These are phyloP conservation scores for Stomatorhinus ivindoensis DNA, from an alignment of 2,113 vertebrate genomes.

Conservation along the genomic window DNA sequence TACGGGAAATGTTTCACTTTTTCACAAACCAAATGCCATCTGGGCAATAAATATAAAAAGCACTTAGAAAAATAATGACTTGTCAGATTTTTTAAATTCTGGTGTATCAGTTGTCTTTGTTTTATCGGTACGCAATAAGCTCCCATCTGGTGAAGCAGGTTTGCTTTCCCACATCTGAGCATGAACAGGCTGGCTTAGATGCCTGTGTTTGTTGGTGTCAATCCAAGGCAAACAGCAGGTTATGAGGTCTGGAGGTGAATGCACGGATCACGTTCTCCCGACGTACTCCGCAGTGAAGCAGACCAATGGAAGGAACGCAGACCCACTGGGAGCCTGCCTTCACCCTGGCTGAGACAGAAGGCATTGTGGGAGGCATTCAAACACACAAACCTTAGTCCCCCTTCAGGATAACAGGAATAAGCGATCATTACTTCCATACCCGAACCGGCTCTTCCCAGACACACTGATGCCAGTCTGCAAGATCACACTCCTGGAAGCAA, in stretches of 20 bases:
- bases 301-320: background rate
- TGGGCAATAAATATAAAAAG: background rate
- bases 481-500: background rate
- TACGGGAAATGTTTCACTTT: background rate
- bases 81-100: background rate
- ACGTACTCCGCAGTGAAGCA: background rate
- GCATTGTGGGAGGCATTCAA: background rate
- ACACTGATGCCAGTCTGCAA: background rate
- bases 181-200: conserved; percentile 23
- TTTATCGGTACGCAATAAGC: conserved; percentile 6
- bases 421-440: background rate
- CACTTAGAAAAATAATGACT: background rate
- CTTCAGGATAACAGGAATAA: background rate
- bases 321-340: background rate
- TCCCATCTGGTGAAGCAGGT: conserved; percentile 45
- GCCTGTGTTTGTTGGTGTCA: conserved; percentile 30
- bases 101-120: background rate
- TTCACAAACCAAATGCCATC: background rate
- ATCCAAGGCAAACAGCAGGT: conserved; percentile 37
- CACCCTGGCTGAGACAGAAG: background rate
- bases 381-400: background rate
- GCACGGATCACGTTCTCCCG: conserved; percentile 1
- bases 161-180: conserved; percentile 32
- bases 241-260: conserved; percentile 22
- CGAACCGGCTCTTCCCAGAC: background rate